phyloP scores from a whole-genome alignment of 2,113 vertebrate species.

The Platysteira castanea region DNA sequence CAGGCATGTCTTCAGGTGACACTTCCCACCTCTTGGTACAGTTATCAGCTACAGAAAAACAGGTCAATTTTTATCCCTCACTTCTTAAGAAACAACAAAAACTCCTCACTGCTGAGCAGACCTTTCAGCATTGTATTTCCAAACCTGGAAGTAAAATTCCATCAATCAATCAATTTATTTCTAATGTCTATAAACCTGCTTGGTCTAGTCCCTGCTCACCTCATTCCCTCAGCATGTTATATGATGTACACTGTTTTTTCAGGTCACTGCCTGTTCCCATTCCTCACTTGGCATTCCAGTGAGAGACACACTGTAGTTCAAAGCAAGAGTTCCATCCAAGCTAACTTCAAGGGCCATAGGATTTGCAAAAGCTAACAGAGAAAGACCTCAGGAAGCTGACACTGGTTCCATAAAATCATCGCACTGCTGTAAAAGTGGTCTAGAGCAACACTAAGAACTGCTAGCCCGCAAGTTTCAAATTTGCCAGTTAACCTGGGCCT shows the following conservation, averaged over 20 bases:
- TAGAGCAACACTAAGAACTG: neutral
- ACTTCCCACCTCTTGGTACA: neutral
- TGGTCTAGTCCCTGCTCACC: neutral
- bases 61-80: neutral
- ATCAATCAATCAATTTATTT: neutral
- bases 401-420: neutral
- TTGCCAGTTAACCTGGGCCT: neutral
- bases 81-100: neutral
- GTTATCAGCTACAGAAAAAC: neutral
- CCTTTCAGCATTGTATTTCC: neutral
- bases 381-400: neutral
- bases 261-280: neutral
- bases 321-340: neutral
- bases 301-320: neutral
- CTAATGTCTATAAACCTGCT: neutral
- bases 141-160: neutral
- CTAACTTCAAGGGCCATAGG: neutral
- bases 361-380: neutral
- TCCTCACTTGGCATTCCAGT: neutral
- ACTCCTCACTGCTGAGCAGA: neutral
- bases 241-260: neutral
- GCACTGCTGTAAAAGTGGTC: neutral
- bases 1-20: neutral
- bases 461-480: neutral
- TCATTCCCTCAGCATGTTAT: neutral